phyloP scores from a whole-genome alignment of 2,888 invertebrate species.

The Petrolisthes manimaculis region DNA sequence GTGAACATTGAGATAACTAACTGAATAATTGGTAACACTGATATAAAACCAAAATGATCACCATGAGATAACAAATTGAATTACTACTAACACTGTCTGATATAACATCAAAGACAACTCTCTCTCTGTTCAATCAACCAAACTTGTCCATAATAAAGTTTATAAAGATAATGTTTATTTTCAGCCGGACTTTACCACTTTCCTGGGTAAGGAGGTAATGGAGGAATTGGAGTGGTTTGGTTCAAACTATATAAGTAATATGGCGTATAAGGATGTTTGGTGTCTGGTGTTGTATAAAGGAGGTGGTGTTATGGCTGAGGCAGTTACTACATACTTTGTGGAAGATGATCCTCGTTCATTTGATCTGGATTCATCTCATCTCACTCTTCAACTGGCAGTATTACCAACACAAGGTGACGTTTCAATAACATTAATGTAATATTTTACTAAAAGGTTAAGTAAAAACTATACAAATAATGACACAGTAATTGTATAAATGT shows the following conservation, averaged over 20 bases:
- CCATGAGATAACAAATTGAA: too few relatives aligned
- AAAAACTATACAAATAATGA: too few relatives aligned
- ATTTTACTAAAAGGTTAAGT: too few relatives aligned
- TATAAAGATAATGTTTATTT: neutral
- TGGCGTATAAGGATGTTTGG: conserved; percentile 32
- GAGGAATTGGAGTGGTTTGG: neutral
- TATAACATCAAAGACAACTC: too few relatives aligned
- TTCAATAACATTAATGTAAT: neutral
- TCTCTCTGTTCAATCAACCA: neutral
- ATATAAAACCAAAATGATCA: too few relatives aligned
- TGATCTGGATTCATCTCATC: conserved; percentile 13
- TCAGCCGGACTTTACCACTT: conserved; percentile 28
- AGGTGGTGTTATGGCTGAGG: conserved; percentile 17
- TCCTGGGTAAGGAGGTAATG: conserved; percentile 6
- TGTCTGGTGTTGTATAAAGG: conserved; percentile 34
- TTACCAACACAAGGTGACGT: neutral
- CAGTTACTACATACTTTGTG: conserved; percentile 18
- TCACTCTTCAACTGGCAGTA: neutral
- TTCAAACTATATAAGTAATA: neutral
- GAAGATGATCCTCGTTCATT: neutral
- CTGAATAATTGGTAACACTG: too few relatives aligned
- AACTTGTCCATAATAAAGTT: neutral
- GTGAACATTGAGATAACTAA: too few relatives aligned
- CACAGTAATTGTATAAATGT: too few relatives aligned
- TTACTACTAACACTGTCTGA: too few relatives aligned